phyloP scores from a whole-genome alignment of 2,888 invertebrate species.

The Laothoe populi region DNA sequence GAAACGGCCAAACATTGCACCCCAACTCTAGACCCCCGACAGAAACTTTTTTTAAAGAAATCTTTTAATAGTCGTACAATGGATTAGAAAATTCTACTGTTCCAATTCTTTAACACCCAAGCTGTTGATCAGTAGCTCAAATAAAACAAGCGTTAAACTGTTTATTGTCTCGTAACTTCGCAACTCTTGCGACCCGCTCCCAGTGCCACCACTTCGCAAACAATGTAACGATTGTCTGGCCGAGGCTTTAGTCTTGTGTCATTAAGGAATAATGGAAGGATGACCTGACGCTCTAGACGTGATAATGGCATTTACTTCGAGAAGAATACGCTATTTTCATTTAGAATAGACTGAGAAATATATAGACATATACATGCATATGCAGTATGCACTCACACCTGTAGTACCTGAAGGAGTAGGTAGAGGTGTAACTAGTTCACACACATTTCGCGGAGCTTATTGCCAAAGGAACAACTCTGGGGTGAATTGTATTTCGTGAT shows the following conservation, averaged over 20 bases:
- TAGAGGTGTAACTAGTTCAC: no score
- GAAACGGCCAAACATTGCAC: no score
- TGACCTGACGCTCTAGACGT: background rate
- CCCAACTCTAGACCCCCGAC: no score
- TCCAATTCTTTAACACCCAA: background rate
- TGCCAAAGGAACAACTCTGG: no score
- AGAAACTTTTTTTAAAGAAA: no score
- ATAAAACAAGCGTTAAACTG: background rate
- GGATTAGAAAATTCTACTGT: no score
- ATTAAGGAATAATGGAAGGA: slow-evolving; percentile 9
- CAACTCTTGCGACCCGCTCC: background rate
- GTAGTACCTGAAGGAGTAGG: no score
- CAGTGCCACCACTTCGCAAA: background rate
- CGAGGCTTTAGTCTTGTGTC: slow-evolving; percentile 9
- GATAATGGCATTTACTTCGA: slow-evolving; percentile 6
- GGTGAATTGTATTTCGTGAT: no score
- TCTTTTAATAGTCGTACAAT: no score
- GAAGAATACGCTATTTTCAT: background rate
- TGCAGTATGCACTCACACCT: no score
- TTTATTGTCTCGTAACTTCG: background rate
- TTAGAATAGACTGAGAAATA: background rate
- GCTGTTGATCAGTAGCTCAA: background rate
- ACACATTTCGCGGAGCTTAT: no score
- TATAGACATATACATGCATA: no score
- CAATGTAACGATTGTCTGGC: slow-evolving; percentile 16